These are phyloP conservation scores for Loxodonta africana DNA, from an alignment of 2,113 vertebrate genomes.

Conservation along the genomic window DNA sequence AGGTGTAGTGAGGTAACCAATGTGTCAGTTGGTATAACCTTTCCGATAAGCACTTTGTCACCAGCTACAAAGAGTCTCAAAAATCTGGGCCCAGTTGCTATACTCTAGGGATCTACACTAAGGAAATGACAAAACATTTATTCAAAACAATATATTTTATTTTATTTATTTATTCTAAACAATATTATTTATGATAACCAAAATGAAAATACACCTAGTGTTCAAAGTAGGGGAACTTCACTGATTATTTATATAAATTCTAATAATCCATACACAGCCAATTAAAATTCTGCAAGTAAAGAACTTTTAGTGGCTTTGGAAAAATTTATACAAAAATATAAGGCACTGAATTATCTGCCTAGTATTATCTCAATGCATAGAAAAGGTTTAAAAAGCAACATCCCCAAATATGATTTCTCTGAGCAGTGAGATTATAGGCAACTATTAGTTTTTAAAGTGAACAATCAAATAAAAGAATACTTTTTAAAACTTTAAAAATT, in stretches of 20 bases:
- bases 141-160: background rate
- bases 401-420: background rate
- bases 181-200: background rate
- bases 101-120: background rate
- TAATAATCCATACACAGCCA: background rate
- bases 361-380: background rate
- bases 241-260: background rate
- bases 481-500: background rate
- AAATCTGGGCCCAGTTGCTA: background rate
- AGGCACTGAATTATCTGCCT: background rate
- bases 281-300: background rate
- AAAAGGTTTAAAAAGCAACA: background rate
- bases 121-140: background rate
- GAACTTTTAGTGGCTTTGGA: background rate
- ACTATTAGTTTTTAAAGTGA: background rate
- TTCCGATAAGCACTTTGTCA: background rate
- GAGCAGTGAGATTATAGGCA: background rate
- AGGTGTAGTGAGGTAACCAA: background rate
- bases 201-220: background rate
- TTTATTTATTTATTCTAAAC: background rate
- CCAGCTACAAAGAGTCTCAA: background rate
- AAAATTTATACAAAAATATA: background rate
- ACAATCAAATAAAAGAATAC: background rate
- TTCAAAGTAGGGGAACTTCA: background rate
- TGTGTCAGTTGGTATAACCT: rapidly evolving